These are phyloP conservation scores for Himalopsyche anomala DNA, from an alignment of 2,888 invertebrate species.

Conservation along the genomic window DNA sequence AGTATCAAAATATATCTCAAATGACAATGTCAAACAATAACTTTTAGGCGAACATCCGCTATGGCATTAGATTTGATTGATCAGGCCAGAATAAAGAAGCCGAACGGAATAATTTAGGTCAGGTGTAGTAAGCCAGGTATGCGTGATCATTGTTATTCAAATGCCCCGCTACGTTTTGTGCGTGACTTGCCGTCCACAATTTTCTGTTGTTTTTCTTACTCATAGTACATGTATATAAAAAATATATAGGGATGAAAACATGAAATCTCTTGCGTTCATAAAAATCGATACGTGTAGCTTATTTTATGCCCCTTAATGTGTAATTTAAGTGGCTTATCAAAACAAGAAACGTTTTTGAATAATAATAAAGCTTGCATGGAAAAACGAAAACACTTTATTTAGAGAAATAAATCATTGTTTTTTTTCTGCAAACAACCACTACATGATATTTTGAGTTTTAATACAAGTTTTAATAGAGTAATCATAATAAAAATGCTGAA, in stretches of 20 bases:
- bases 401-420: slow-evolving; percentile 13
- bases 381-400: slow-evolving; percentile 20
- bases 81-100: slow-evolving; percentile 18
- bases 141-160: slow-evolving; percentile 34
- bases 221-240: slow-evolving; percentile 9
- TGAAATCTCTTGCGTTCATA: slow-evolving; percentile 27
- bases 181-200: slow-evolving; percentile 27
- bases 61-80: slow-evolving; percentile 16
- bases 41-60: neutral
- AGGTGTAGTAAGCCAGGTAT: slow-evolving; percentile 30
- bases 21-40: slow-evolving; percentile 9
- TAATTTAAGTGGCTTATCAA: slow-evolving; percentile 26
- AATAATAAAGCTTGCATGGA: slow-evolving; percentile 24
- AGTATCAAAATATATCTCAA: neutral
- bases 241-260: slow-evolving; percentile 19
- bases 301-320: neutral
- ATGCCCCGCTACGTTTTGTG: neutral
- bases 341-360: slow-evolving; percentile 31
- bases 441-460: neutral
- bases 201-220: slow-evolving; percentile 27
- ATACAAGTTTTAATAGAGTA: slow-evolving; percentile 7
- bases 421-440: slow-evolving; percentile 8
- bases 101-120: slow-evolving; percentile 23
- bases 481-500: neutral
- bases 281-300: slow-evolving; percentile 15